These are phyloP conservation scores for Chrysina gloriosa DNA, from an alignment of 2,888 invertebrate species.

Conservation along the genomic window DNA sequence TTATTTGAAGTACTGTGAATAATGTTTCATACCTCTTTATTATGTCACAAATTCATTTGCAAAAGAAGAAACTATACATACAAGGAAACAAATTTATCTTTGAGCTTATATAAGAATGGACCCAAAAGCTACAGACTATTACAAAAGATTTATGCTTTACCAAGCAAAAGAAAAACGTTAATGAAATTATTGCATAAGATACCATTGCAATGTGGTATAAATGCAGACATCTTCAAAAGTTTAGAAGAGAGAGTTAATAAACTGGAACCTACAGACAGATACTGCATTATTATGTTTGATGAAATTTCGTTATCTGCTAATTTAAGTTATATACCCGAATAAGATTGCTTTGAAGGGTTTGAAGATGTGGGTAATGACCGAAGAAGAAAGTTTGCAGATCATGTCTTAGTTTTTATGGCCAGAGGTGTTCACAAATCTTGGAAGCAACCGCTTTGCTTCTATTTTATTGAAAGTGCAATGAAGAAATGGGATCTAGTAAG, in stretches of 20 bases:
- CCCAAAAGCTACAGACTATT: too few species aligned
- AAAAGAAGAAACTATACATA: too few species aligned
- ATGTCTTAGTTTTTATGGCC: background rate
- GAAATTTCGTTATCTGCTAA: background rate
- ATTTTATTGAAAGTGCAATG: too few species aligned
- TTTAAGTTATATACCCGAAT: background rate
- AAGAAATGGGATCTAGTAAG: too few species aligned
- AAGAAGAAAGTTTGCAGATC: background rate
- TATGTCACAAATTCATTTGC: too few species aligned
- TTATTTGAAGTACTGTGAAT: too few species aligned
- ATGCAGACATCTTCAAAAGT: background rate
- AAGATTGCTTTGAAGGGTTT: background rate
- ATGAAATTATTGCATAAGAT: too few species aligned
- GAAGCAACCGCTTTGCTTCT: background rate
- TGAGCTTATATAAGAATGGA: too few species aligned
- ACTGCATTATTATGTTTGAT: background rate
- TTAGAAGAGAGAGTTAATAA: background rate
- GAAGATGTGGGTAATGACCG: background rate
- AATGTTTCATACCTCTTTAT: too few species aligned
- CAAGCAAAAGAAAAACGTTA: too few species aligned
- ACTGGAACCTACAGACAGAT: background rate
- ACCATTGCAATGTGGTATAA: background rate
- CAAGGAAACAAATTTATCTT: too few species aligned
- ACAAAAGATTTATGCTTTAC: too few species aligned
- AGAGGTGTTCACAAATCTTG: background rate